Evolutionary conservation across 2,888 invertebrate genomes (phyloP), one percentile per base, ranked within the genome.

Genomic region (Troilus luridus): DNA sequence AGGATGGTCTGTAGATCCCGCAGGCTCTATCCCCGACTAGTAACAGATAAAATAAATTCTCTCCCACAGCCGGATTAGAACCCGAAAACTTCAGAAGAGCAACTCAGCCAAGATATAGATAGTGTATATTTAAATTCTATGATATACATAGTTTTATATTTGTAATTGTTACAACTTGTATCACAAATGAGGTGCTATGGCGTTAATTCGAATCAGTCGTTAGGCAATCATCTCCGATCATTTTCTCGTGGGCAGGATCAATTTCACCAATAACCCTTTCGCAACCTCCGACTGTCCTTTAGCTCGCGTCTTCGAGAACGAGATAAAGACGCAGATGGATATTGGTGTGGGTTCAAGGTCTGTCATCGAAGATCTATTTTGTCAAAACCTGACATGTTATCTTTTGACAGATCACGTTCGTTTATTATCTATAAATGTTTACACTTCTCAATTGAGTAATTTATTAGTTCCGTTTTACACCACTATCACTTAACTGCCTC

Each of bases 211-310:
- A 67, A 14, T 67, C 24, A 67, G 67, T 24, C 6, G 67, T 67
- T 67, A 14, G 5, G 67, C 12, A 67, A 67, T 67, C 12, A 12
- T 24, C 5, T 0, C 0, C 67, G 67, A 67, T 67, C 67, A 67
- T 67, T 67, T 67, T 24, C 14, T 24, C 67, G 67, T 67, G 67
- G 67, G 67, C 14, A 67, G 67, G 14, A 67, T 67, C 67, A 67
- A 67, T 67, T 67, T 67, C 67, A 67, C 67, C 67, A 67, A 67
- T 67, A 67, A 67, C 12, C 24, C 67, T 67, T 67, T 24, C 67
- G 24, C 24, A 67, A 67, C 67, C 12, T 14, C 67, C 24, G 9
- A 67, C 67, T 24, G 14, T 11, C 24, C 67, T 67, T 1, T 24
- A 9, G 64, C 64, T 64, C 64, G 24, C 19, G 24, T 24, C 24